phyloP scores from a whole-genome alignment of 2,797 vertebrate species.

The Poecilia gillii region DNA sequence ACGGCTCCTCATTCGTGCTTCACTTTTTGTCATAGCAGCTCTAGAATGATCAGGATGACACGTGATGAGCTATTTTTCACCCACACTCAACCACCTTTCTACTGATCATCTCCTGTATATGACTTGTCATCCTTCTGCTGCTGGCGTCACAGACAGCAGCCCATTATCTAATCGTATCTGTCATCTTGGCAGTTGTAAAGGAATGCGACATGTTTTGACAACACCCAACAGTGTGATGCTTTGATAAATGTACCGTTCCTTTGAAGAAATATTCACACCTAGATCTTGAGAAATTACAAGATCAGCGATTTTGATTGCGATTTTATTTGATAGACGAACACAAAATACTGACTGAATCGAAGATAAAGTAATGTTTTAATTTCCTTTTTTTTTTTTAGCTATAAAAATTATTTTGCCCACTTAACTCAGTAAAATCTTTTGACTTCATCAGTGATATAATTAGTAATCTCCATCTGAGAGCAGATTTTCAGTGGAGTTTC shows the following conservation, averaged over 20 bases:
- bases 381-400: not conserved
- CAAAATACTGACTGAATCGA: not conserved
- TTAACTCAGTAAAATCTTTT: not conserved
- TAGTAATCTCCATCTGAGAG: not conserved
- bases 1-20: conserved; percentile 32
- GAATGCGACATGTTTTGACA: conserved; percentile 21
- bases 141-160: conserved; percentile 35
- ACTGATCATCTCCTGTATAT: conserved; percentile 27
- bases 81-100: conserved; percentile 23
- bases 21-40: conserved; percentile 32
- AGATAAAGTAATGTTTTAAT: not conserved
- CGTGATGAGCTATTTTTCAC: conserved; percentile 48
- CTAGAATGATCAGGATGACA: conserved; percentile 43
- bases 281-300: not conserved
- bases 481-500: not conserved
- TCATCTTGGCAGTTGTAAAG: conserved; percentile 41
- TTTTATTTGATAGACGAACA: not conserved
- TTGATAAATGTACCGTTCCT: conserved; percentile 1
- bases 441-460: not conserved
- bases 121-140: conserved; percentile 46
- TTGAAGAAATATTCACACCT: not conserved
- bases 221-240: conserved; percentile 18
- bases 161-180: conserved; percentile 39
- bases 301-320: not conserved
- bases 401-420: not conserved